Percentiles rank a stretch among this genome's conserved stretches.
phyloP scores from a whole-genome alignment of 2,888 invertebrate genomes.

The Melanophora roralis region DNA sequence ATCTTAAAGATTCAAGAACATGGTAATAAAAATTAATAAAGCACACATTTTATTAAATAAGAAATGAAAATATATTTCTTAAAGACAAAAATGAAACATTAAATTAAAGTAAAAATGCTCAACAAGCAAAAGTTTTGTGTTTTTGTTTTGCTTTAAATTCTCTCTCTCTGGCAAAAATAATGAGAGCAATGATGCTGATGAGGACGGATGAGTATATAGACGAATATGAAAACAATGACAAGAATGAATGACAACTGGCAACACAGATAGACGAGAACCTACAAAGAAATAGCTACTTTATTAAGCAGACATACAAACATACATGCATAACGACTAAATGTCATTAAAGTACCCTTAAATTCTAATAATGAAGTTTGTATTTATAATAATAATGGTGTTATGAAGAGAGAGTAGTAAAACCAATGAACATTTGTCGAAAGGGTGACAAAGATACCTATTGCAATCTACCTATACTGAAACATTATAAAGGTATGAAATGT shows the following conservation, averaged over 20 bases:
- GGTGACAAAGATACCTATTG: conserved; percentile 51
- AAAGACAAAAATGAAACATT: conserved; percentile 34
- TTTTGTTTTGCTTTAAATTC: neutral
- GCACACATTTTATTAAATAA: conserved; percentile 33
- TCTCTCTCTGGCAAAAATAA: neutral
- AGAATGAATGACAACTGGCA: conserved; percentile 54
- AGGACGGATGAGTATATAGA: neutral
- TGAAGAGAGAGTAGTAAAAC: neutral
- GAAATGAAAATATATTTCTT: neutral
- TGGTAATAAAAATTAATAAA: conserved; percentile 54
- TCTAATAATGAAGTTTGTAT: conserved; percentile 32
- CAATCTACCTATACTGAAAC: neutral
- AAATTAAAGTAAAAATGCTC: conserved; percentile 32
- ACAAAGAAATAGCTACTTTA: neutral
- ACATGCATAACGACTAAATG: conserved; percentile 28
- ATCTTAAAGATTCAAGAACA: conserved; percentile 34
- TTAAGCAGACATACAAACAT: neutral
- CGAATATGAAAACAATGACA: conserved; percentile 9
- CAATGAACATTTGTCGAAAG: conserved; percentile 19
- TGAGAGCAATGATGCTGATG: neutral
- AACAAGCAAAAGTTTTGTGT: conserved; percentile 42
- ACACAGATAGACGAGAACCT: conserved; percentile 28
- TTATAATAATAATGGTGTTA: neutral
- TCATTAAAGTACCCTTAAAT: conserved; percentile 2
- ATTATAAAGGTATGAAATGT: conserved; percentile 6